These are phyloP conservation scores for Microvelia longipes DNA, from an alignment of 1,140 invertebrate genomes.

Conservation along the genomic window DNA sequence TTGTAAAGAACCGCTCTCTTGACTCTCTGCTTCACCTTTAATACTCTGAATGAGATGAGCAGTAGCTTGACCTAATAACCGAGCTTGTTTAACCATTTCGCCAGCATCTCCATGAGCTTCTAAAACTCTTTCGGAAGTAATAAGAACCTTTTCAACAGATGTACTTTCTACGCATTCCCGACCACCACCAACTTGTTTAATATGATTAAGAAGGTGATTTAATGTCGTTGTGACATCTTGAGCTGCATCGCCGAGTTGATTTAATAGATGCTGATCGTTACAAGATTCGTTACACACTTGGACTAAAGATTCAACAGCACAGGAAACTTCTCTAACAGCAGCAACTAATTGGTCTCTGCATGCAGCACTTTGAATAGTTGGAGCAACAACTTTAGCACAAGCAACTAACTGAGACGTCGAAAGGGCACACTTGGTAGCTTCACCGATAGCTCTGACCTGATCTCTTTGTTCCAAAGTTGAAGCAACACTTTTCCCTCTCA, in stretches of 20 bases:
- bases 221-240: slow-evolving; percentile 76
- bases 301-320: slow-evolving; percentile 81
- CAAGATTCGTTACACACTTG: slow-evolving; percentile 61
- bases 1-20: slow-evolving; percentile 77
- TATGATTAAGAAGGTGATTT: slow-evolving; percentile 79
- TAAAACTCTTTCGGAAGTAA: slow-evolving; percentile 77
- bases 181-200: slow-evolving; percentile 42
- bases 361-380: slow-evolving; percentile 69
- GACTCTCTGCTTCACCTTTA: slow-evolving; percentile 79
- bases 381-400: slow-evolving; percentile 82
- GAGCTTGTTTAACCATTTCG: slow-evolving; percentile 89
- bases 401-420: slow-evolving; percentile 95
- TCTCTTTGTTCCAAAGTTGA: slow-evolving; percentile 63
- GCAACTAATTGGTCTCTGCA: slow-evolving; percentile 88
- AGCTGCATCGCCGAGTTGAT: slow-evolving; percentile 69
- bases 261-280: slow-evolving; percentile 47
- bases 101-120: slow-evolving; percentile 65
- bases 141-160: slow-evolving; percentile 76
- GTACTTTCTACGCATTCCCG: slow-evolving; percentile 49
- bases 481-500: slow-evolving; percentile 87
- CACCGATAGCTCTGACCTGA: slow-evolving; percentile 76
- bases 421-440: slow-evolving; percentile 89
- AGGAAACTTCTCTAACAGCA: slow-evolving; percentile 81
- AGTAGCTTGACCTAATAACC: slow-evolving; percentile 81
- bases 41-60: slow-evolving; percentile 84